phyloP scores from a whole-genome alignment of 2,797 vertebrate species.

The Pangasius mekongensis region DNA sequence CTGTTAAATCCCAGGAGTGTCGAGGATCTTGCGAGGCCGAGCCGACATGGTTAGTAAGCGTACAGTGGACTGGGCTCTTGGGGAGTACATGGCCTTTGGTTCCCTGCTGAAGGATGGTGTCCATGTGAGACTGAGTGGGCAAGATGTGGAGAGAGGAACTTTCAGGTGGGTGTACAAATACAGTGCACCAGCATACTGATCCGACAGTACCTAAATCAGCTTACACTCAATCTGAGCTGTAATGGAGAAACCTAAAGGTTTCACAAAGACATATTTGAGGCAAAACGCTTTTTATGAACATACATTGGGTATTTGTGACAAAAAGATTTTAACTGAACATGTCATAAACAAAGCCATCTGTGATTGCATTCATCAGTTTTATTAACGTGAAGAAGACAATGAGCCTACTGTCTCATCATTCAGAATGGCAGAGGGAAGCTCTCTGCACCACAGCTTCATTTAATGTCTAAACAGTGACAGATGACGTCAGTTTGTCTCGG shows the following conservation, averaged over 20 bases:
- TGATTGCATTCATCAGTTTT: constrained; percentile 9
- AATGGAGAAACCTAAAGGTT: background rate
- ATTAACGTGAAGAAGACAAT: background rate
- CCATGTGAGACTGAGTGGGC: constrained; percentile 84
- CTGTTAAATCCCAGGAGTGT: constrained; percentile 73
- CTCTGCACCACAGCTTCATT: constrained; percentile 37
- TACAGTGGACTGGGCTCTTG: constrained; percentile 89
- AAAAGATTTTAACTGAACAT: background rate
- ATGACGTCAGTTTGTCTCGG: constrained; percentile 62
- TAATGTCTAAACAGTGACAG: constrained; percentile 57
- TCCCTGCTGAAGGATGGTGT: constrained; percentile 85
- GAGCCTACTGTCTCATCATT: background rate
- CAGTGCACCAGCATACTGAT: background rate
- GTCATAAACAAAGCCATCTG: background rate
- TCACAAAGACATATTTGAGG: background rate
- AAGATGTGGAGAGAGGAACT: constrained; percentile 91
- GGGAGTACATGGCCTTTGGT: constrained; percentile 90
- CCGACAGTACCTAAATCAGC: background rate
- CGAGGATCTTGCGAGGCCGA: constrained; percentile 84
- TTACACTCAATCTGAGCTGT: background rate
- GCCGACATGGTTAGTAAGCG: constrained; percentile 82
- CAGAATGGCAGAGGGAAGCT: constrained; percentile 25
- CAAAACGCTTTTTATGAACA: background rate
- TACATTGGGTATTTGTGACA: background rate
- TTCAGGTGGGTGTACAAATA: constrained; percentile 80